Evolutionary conservation across 2,888 invertebrate genomes (phyloP), one percentile per base, ranked within the genome.

Genomic region (Spodoptera littoralis): DNA sequence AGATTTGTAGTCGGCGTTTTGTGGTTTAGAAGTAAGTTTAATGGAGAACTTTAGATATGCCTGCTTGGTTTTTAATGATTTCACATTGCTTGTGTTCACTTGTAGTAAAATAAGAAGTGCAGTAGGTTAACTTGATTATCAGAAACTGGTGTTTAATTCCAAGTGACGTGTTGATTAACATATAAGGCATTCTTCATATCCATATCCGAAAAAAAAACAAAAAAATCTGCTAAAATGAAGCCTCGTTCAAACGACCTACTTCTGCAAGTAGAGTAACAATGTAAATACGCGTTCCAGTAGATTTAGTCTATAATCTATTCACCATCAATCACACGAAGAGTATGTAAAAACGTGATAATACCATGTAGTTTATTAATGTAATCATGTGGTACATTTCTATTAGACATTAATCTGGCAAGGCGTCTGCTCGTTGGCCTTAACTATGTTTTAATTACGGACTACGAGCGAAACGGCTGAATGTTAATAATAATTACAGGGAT

Each of bases 371-470:
- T 83, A 87, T 86, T 88, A 88, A 86, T 86, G 88, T 88, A 89
- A 92, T 91, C 88, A 88, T 84, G 87, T 86, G 87, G 86, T 88
- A 91, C 89, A 91, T 93, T 92, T 93, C 92, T 93, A 93, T 93
- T 93, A 93, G 83, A 83, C 90, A 92, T 92, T 90, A 90, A 90
- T 91, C 90, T 89, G 86, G 84, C 86, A 86, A 88, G 86, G 88
- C 84, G 80, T 74, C 76, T 69, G 78, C 81, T 83, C 81, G 82
- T 81, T 84, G 85, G 55, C 77, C 84, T 88, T 94, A 94, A 94
- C 92, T 93, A 94, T 91, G 89, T 93, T 94, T 93, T 94, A 94
- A 94, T 94, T 94, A 91, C 85, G 81, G 87, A 81, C 86, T 83
- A 83, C 84, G 82, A 84, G 86, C 86, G 83, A 84, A 87, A 89